Percentiles rank a stretch among this genome's conserved stretches.
These are phyloP conservation scores for Acronicta alni DNA, from an alignment of 2,888 invertebrate genomes.

Conservation along the genomic window DNA sequence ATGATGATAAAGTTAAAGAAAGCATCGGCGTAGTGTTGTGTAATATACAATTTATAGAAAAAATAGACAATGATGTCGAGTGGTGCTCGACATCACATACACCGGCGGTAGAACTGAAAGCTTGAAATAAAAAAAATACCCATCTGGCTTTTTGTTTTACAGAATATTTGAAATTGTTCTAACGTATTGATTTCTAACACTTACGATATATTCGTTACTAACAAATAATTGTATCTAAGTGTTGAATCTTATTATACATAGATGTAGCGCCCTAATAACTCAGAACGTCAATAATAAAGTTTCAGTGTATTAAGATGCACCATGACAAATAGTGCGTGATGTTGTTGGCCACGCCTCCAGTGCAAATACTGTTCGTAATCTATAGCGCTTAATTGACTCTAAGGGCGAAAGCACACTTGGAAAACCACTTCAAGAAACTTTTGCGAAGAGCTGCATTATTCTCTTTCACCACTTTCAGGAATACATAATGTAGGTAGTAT, in stretches of 20 bases:
- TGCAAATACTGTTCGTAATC: slow-evolving; percentile 34
- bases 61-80: too few species aligned
- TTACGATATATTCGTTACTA: too few species aligned
- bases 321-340: slow-evolving; percentile 42
- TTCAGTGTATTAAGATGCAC: slow-evolving; percentile 6
- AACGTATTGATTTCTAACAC: too few species aligned
- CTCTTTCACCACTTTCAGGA: not conserved
- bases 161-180: too few species aligned
- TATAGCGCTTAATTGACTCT: slow-evolving; percentile 32
- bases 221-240: not conserved
- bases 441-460: slow-evolving; percentile 1
- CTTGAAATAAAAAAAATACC: too few species aligned
- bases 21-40: not conserved
- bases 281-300: slow-evolving; percentile 6
- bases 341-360: slow-evolving; percentile 26
- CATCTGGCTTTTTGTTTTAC: too few species aligned
- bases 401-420: slow-evolving; percentile 27
- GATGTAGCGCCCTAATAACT: not conserved
- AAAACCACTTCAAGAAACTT: slow-evolving; percentile 14
- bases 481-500: not conserved
- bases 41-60: not conserved
- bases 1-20: slow-evolving; percentile 1
- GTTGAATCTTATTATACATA: not conserved
- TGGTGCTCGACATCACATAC: too few species aligned
- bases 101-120: too few species aligned